phyloP scores from a whole-genome alignment of 2,113 vertebrate species.

The Aleadryas rufinucha region DNA sequence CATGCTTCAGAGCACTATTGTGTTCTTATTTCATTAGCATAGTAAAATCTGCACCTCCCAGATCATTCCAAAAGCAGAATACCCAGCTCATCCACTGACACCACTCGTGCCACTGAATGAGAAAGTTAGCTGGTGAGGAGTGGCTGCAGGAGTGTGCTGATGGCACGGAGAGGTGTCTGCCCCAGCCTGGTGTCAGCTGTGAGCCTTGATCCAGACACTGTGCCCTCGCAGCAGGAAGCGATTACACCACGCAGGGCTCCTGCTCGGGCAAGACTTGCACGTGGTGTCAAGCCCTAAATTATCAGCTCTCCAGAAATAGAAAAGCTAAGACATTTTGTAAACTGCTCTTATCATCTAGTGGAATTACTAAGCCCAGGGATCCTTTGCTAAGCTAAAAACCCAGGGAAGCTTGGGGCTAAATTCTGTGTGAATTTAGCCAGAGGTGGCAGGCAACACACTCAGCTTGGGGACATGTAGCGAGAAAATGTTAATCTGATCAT shows the following conservation, averaged over 20 bases:
- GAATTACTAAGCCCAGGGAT: neutral
- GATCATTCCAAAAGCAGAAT: neutral
- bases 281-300: constrained; percentile 11
- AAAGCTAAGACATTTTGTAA: neutral
- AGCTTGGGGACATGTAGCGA: neutral
- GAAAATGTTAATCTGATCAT: neutral
- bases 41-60: constrained; percentile 37
- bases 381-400: neutral
- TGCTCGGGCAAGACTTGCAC: neutral
- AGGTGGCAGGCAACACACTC: neutral
- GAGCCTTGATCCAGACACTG: neutral
- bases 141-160: neutral
- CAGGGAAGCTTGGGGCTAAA: neutral
- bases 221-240: constrained; percentile 10
- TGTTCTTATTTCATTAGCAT: constrained; percentile 19
- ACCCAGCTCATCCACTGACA: accelerated
- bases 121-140: neutral
- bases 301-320: neutral
- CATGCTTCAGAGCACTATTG: neutral
- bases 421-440: neutral
- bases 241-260: neutral
- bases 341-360: neutral
- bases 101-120: neutral
- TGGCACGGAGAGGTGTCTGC: neutral
- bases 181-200: neutral